These are phyloP conservation scores for Chrysaora quinquecirrha DNA, from an alignment of 30 jellyfish, hydroid and myxozoan species.

Conservation along the genomic window DNA sequence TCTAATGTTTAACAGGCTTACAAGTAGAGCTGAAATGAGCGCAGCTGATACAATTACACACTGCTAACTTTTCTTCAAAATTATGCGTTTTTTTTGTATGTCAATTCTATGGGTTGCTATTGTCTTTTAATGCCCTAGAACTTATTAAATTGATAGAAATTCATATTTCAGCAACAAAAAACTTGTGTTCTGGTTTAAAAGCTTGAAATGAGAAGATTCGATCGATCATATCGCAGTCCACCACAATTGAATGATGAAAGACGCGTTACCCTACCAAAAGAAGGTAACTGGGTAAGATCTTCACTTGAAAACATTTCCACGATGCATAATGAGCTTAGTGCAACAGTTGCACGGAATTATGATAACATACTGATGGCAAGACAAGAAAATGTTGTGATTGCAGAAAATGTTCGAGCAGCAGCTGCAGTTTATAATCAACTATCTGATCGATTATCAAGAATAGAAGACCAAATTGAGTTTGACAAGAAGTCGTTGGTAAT, in stretches of 20 bases:
- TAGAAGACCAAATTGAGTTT: slow-evolving; percentile 48
- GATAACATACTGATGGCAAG: slow-evolving; percentile 41
- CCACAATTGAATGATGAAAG: slow-evolving; percentile 33
- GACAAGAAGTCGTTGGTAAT: slow-evolving; percentile 43
- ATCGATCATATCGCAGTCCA: slow-evolving; percentile 29
- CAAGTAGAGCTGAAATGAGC: too few species aligned
- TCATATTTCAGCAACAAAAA: too few species aligned
- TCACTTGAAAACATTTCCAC: slow-evolving; percentile 46
- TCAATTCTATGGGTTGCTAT: too few species aligned
- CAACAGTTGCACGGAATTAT: slow-evolving; percentile 45
- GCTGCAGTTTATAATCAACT: slow-evolving; percentile 42
- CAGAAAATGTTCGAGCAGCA: slow-evolving; percentile 59
- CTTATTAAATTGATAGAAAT: too few species aligned
- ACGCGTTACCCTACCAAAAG: slow-evolving; percentile 42
- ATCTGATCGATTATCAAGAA: slow-evolving; percentile 40
- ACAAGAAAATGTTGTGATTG: slow-evolving; percentile 53
- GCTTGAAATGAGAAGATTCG: slow-evolving; percentile 45
- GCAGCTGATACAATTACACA: too few species aligned
- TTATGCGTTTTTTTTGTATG: too few species aligned
- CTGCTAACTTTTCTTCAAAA: too few species aligned
- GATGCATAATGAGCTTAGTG: slow-evolving; percentile 49
- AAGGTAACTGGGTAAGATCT: slow-evolving; percentile 37
- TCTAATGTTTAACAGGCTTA: too few species aligned
- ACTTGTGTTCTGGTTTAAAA: not conserved
- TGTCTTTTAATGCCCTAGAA: too few species aligned